phyloP scores from a whole-genome alignment of 2,888 invertebrate genomes.

The Ptycholaimellus sp. region DNA sequence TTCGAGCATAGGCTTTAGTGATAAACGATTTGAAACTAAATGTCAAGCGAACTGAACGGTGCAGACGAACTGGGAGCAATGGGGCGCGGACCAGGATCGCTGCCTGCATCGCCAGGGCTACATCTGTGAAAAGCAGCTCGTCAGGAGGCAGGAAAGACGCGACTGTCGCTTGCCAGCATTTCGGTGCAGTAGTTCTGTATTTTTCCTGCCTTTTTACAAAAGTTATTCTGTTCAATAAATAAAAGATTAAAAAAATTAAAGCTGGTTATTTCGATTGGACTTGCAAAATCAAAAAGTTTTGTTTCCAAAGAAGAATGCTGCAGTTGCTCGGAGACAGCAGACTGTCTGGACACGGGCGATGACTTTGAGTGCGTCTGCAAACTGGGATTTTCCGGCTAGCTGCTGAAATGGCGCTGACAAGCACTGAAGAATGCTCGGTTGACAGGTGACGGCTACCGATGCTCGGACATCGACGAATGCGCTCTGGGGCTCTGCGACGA shows the following conservation, averaged over 20 bases:
- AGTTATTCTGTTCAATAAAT: no score
- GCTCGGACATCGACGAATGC: slow-evolving; percentile 71
- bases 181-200: not conserved
- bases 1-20: no score
- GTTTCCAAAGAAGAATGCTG: not conserved
- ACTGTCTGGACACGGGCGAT: not conserved
- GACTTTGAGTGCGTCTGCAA: not conserved
- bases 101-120: slow-evolving; percentile 3
- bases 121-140: slow-evolving; percentile 1
- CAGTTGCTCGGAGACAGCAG: not conserved
- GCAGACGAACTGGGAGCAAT: not conserved
- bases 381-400: no score
- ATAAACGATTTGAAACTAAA: no score
- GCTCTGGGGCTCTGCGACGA: slow-evolving; percentile 48
- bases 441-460: slow-evolving; percentile 33
- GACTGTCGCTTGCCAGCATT: not conserved
- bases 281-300: no score
- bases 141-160: not conserved
- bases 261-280: no score
- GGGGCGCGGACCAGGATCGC: slow-evolving; percentile 3
- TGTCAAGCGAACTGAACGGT: no score
- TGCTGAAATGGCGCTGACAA: not conserved
- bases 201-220: no score
- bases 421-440: slow-evolving; percentile 1
- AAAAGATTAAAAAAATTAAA: no score